Evolutionary conservation across 2,888 invertebrate species (phyloP), one percentile per base, ranked within the genome.

Genomic region (Papilio protenor): DNA sequence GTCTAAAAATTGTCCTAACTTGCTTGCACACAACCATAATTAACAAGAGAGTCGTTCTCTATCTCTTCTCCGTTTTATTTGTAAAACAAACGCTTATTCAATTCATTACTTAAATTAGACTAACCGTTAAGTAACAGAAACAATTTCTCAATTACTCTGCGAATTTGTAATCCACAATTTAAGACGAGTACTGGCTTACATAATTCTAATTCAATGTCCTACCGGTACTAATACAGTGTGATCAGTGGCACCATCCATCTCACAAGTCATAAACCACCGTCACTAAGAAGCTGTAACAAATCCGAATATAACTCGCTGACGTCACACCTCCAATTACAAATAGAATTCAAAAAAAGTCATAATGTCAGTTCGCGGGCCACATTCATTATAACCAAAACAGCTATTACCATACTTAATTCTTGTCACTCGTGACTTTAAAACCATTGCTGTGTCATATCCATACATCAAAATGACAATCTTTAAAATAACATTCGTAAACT

Each of bases 351-450:
- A 85, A 27, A 86, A 84, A 86, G 89, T 88, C 92, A 90, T 92
- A 89, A 90, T 89, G 91, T 93, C 93, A 91, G 86, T 92, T 88
- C 84, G 81, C 92, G 87, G 90, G 87, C 80, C 77, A 80, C 82
- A 90, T 91, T 90, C 90, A 92, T 92, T 84, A 85, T 81, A 85
- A 81, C 81, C 81, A 85, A 83, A 83, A 82, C 82, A 80, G 79
- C 83, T 80, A 84, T 83, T 82, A 86, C 85, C 85, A 85, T 86
- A 86, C 89, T 91, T 90, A 87, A 90, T 91, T 89, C 90, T 89
- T 89, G 91, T 92, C 91, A 81, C 79, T 88, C 84, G 85, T 87
- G 88, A 86, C 84, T 88, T 88, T 88, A 86, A 89, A 89, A 88
- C 87, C 83, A 86, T 87, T 86, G 87, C 87, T 87, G 86, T 87